Evolutionary conservation across 1,140 invertebrate species (phyloP).

Genomic region (Sarcophaga peregrina): DNA sequence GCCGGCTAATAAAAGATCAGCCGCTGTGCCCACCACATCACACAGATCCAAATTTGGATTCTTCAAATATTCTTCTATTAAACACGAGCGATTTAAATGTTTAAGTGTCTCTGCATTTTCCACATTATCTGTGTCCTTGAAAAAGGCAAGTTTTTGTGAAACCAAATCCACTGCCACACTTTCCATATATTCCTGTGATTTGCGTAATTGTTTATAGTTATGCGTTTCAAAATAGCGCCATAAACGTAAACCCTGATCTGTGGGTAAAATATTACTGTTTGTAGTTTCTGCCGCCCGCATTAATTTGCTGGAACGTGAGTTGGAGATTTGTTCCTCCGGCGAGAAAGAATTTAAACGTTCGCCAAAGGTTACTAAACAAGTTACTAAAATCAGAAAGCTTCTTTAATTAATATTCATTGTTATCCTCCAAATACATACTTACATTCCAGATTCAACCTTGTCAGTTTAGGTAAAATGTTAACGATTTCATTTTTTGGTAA

Average conservation of each 20-base stretch:
- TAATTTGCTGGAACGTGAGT: slow-evolving; percentile 75
- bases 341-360: slow-evolving; percentile 75
- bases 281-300: slow-evolving; percentile 78
- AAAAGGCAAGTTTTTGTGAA: slow-evolving; percentile 70
- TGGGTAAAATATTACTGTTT: slow-evolving; percentile 75
- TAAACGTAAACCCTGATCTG: slow-evolving; percentile 80
- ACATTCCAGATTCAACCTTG: slow-evolving; percentile 84
- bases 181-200: slow-evolving; percentile 80
- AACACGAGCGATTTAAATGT: slow-evolving; percentile 58
- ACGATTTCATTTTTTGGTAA: slow-evolving; percentile 54
- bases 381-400: slow-evolving; percentile 72
- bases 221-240: slow-evolving; percentile 81
- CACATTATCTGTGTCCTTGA: slow-evolving; percentile 56
- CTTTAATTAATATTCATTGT: background rate
- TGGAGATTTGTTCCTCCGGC: slow-evolving; percentile 68
- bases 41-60: slow-evolving; percentile 77
- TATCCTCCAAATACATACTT: slow-evolving; percentile 57
- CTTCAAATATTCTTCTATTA: slow-evolving; percentile 76
- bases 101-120: background rate
- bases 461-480: slow-evolving; percentile 79
- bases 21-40: slow-evolving; percentile 83
- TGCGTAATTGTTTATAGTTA: slow-evolving; percentile 76
- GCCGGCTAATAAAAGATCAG: slow-evolving; percentile 86
- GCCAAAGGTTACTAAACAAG: slow-evolving; percentile 76
- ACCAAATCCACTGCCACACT: slow-evolving; percentile 78